Base-by-base conservation (phyloP, 1,140 invertebrate species). In the Cherax destructor region DNA sequence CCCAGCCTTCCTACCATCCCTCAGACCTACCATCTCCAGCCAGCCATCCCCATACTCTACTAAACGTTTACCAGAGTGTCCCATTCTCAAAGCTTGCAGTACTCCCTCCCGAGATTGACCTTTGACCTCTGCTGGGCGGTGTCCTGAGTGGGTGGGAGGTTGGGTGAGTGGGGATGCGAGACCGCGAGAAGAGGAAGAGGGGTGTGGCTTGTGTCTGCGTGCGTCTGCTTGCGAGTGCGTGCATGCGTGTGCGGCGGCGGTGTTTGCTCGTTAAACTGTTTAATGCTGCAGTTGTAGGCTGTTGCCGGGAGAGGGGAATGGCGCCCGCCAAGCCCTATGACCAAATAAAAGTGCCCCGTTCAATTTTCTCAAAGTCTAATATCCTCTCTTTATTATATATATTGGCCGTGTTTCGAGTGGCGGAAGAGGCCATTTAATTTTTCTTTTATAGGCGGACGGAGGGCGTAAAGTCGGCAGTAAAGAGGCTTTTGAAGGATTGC, bases 381-480 rank as follows among this genome's bases (percentile, higher is more conserved):
- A 86, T 86, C 90, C 90, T 81, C 84, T 91, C 84, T 91, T 91
- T 91, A 91, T 91, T 91, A 91, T 91, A 91, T 91, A 91, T 91
- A 91, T 91, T 91, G 90, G 90, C 90, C 90, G 81, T 91, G 90
- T 91, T 91, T 91, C 90, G 83, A 91, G 90, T 86, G 83, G 76
- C 59, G 90, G 90, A 86, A 86, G 90, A 91, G 90, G 83, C 90
- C 90, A 91, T 91, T 91, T 91, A 91, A 91, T 91, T 91, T 91
- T 91, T 91, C 90, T 86, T 91, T 91, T 91, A 91, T 91, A 91
- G 90, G 90, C 90, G 84, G 81, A 84, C 78, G 90, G 21, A 79
- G 90, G 83, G 90, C 90, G 90, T 91, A 91, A 91, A 91, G 83
- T 86, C 77, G 78, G 90, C 65, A 91, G 90, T 91, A 91, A 91